These are phyloP conservation scores for Lepidocyrtoides sp. DNA, from an alignment of 2,888 invertebrate genomes.

Conservation along the genomic window DNA sequence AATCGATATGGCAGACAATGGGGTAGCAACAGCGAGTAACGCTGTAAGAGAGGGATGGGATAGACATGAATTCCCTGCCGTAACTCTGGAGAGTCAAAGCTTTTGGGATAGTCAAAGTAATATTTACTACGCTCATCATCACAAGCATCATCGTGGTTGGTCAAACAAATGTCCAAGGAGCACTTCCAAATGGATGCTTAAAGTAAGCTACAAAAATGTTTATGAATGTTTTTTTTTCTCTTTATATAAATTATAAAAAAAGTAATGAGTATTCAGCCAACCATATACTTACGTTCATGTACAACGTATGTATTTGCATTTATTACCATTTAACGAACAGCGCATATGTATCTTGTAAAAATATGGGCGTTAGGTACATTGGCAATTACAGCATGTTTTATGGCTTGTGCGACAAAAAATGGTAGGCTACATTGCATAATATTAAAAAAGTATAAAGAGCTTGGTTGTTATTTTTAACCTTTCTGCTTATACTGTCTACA, in stretches of 20 bases:
- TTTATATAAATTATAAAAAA: too few relatives aligned
- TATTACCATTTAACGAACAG: neutral
- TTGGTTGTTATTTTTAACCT: neutral
- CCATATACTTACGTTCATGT: too few relatives aligned
- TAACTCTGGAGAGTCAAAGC: constrained; percentile 64
- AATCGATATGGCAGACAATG: constrained; percentile 64
- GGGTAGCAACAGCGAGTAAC: neutral
- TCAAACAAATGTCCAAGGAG: constrained; percentile 62
- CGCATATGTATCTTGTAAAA: neutral
- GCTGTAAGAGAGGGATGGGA: constrained; percentile 66
- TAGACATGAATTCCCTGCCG: constrained; percentile 72
- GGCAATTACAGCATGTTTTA: neutral
- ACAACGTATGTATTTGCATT: too few relatives aligned
- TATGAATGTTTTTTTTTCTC: too few relatives aligned
- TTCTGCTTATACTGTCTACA: too few relatives aligned
- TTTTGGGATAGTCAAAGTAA: constrained; percentile 58
- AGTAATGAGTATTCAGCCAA: neutral
- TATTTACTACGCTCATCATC: neutral
- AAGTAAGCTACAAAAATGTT: constrained; percentile 51
- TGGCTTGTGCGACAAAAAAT: neutral
- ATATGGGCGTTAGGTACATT: constrained; percentile 2
- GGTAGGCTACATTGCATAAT: neutral
- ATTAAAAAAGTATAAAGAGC: neutral
- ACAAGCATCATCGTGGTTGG: constrained; percentile 62
- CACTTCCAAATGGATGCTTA: constrained; percentile 69